A percentile compares a stretch with the other conserved stretches of the same genome.
phyloP scores from a whole-genome alignment of 2,888 invertebrate species.

The Spicauda simplicius region DNA sequence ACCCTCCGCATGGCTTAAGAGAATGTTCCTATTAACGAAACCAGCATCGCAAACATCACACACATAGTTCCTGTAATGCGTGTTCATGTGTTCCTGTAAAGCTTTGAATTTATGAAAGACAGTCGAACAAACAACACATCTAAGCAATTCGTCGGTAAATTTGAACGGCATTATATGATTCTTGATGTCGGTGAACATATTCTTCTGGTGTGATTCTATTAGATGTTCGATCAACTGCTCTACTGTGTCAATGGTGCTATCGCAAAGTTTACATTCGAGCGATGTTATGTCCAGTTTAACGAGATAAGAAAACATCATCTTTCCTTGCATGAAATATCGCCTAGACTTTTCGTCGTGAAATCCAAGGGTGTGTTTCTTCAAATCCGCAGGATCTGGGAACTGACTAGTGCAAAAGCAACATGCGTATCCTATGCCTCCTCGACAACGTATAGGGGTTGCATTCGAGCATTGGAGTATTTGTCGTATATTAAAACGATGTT shows the following conservation, averaged over 20 bases:
- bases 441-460: constrained; percentile 55
- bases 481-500: constrained; percentile 61
- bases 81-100: constrained; percentile 65
- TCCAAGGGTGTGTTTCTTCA: constrained; percentile 55
- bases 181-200: constrained; percentile 53
- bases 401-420: constrained; percentile 55
- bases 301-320: constrained; percentile 45
- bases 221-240: constrained; percentile 54
- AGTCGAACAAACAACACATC: constrained; percentile 53
- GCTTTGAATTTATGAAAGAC: constrained; percentile 42
- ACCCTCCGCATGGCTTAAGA: constrained; percentile 42
- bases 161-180: constrained; percentile 60
- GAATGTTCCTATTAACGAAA: constrained; percentile 49
- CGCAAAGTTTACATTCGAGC: constrained; percentile 58
- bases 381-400: constrained; percentile 49
- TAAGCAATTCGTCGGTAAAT: constrained; percentile 49
- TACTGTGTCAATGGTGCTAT: constrained; percentile 44
- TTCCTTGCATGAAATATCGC: constrained; percentile 49
- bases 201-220: constrained; percentile 47
- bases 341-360: constrained; percentile 49
- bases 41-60: constrained; percentile 60
- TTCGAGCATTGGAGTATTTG: constrained; percentile 53
- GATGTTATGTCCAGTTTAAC: constrained; percentile 62
- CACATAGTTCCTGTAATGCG: constrained; percentile 60
- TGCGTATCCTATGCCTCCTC: constrained; percentile 48